phyloP scores from a whole-genome alignment of 1,140 invertebrate species.

The Brachionus asplanchnoidis region DNA sequence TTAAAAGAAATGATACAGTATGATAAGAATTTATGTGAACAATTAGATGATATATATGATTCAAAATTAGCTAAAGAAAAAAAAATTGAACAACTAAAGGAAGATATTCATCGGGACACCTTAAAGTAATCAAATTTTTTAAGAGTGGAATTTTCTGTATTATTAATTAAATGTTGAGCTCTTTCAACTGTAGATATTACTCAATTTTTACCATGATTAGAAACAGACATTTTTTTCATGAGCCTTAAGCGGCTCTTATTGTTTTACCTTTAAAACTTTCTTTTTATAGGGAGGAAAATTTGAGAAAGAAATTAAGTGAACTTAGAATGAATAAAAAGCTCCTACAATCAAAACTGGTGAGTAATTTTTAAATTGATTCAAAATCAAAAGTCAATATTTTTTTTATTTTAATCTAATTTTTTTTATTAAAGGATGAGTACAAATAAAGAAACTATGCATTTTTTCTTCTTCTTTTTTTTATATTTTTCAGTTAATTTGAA shows the following conservation, averaged over 20 bases:
- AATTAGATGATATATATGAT: conserved; percentile 32
- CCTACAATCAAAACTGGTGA: conserved; percentile 24
- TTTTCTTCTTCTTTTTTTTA: not conserved
- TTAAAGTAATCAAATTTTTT: not conserved
- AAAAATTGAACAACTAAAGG: conserved; percentile 25
- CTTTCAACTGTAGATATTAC: not conserved
- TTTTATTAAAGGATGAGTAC: not conserved
- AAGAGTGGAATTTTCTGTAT: not conserved
- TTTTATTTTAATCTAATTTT: not conserved
- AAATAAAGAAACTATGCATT: not conserved
- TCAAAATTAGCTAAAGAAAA: conserved; percentile 36
- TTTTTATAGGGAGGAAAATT: conserved; percentile 32
- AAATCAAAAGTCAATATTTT: not conserved
- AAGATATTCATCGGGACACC: conserved; percentile 31
- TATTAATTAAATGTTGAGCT: not conserved
- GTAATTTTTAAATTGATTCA: not conserved
- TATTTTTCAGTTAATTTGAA: not conserved
- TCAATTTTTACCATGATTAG: not conserved
- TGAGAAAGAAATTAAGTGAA: conserved; percentile 30
- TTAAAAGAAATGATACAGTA: conserved; percentile 41
- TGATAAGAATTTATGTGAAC: conserved; percentile 34
- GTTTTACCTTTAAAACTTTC: not conserved
- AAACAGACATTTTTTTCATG: not conserved
- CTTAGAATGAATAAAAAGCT: conserved; percentile 40
- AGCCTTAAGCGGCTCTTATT: not conserved